phyloP scores from a whole-genome alignment of 2,113 vertebrate genomes.

The Tyrannus savana region DNA sequence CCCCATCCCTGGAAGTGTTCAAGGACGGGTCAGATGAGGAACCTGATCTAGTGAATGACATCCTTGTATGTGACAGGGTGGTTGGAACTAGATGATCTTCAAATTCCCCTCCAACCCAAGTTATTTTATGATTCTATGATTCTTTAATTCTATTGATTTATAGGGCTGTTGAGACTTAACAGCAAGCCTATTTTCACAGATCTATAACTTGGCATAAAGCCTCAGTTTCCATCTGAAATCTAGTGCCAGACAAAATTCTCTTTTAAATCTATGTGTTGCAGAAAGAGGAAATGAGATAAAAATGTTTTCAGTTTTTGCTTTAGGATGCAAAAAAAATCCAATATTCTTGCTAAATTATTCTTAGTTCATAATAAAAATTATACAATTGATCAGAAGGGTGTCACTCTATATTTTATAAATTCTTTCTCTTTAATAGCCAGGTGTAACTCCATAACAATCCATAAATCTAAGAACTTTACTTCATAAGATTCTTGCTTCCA shows the following conservation, averaged over 20 bases:
- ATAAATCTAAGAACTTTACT: background rate
- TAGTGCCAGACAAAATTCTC: conserved; percentile 28
- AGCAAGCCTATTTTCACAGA: conserved; percentile 2
- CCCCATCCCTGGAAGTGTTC: background rate
- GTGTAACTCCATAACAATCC: background rate
- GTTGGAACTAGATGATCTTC: background rate
- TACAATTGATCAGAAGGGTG: background rate
- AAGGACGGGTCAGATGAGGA: background rate
- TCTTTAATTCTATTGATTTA: background rate
- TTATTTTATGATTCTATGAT: background rate
- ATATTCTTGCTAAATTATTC: background rate
- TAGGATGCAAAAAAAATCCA: background rate
- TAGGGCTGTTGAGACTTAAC: background rate
- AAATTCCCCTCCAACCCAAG: background rate
- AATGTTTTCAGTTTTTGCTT: background rate
- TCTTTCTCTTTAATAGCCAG: background rate
- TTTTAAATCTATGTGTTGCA: background rate
- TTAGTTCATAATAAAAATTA: background rate
- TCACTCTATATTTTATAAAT: background rate
- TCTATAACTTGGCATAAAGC: conserved; percentile 42
- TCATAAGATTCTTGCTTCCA: background rate
- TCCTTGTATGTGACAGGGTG: background rate
- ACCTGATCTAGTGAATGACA: background rate
- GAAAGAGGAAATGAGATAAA: background rate
- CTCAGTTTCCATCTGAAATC: conserved; percentile 10